Evolutionary conservation across 2,113 vertebrate species (phyloP).

Genomic region (Platysternon megacephalum): DNA sequence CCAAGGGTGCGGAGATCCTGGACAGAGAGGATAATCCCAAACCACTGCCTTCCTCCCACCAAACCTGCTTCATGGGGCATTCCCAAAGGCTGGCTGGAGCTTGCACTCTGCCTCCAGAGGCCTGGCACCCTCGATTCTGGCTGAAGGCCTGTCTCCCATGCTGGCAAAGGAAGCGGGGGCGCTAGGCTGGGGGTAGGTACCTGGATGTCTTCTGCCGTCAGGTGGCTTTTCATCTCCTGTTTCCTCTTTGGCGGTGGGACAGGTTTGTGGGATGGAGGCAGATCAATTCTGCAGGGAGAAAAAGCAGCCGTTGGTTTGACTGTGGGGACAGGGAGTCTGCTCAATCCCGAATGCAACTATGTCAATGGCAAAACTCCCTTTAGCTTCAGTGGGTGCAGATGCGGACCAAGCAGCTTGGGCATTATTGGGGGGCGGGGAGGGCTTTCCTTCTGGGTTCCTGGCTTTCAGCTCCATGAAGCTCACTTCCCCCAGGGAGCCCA

Average conservation of each 20-base stretch:
- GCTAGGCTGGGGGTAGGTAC: constrained; percentile 62
- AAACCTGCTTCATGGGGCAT: background rate
- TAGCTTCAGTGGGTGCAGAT: background rate
- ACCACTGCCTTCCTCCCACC: background rate
- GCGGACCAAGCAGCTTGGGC: background rate
- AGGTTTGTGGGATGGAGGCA: constrained; percentile 87
- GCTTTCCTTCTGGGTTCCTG: background rate
- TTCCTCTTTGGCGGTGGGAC: constrained; percentile 87
- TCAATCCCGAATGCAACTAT: fast-evolving
- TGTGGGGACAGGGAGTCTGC: background rate
- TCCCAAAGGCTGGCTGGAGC: background rate
- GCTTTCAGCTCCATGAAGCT: background rate
- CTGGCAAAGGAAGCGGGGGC: background rate
- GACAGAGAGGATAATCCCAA: background rate
- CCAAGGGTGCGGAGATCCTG: background rate
- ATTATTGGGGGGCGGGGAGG: background rate
- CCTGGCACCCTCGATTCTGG: fast-evolving
- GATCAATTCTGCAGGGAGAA: constrained; percentile 83
- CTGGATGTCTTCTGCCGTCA: constrained; percentile 91
- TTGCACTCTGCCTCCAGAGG: background rate
- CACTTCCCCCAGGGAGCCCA: background rate
- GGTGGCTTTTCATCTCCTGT: constrained; percentile 85
- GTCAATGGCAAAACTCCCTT: background rate
- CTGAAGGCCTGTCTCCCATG: background rate
- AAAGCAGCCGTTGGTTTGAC: constrained; percentile 33